Conservation (phyloP, 2,113 vertebrate genomes). For the Gallinago jamesoni region DNA sequence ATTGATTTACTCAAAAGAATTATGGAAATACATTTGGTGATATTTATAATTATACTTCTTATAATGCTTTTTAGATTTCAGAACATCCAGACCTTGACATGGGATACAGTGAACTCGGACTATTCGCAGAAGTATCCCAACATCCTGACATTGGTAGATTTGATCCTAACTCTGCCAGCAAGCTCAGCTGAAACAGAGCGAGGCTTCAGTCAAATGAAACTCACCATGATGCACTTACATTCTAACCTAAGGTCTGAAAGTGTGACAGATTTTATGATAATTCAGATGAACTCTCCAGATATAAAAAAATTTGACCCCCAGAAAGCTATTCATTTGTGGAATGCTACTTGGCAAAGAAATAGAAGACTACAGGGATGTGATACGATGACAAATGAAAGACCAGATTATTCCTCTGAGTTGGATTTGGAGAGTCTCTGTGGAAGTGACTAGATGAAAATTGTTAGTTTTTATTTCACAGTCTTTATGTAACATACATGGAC, state of each 20-base stretch:
- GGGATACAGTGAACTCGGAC: slow-evolving; percentile 69
- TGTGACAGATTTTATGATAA: slow-evolving; percentile 59
- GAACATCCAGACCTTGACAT: slow-evolving; percentile 62
- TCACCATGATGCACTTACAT: neutral
- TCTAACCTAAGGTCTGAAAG: slow-evolving; percentile 32
- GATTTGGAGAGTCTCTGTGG: slow-evolving; percentile 41
- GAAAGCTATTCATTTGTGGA: slow-evolving; percentile 70
- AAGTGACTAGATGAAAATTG: slow-evolving; percentile 10
- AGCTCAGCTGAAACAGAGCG: slow-evolving; percentile 59
- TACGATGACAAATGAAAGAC: neutral
- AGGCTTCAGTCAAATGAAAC: slow-evolving; percentile 65
- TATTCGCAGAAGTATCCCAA: slow-evolving; percentile 71
- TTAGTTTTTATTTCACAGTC: neutral
- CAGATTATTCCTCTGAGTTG: slow-evolving; percentile 37
- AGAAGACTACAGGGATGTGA: neutral
- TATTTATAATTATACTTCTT: neutral
- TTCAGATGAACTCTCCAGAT: slow-evolving; percentile 72
- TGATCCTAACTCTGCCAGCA: slow-evolving; percentile 63
- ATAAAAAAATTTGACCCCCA: slow-evolving; percentile 64
- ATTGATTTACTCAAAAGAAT: neutral
- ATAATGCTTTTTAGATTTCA: slow-evolving; percentile 58
- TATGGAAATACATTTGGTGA: neutral
- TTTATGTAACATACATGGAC: neutral
- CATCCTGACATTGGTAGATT: slow-evolving; percentile 62
- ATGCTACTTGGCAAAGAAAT: slow-evolving; percentile 17